Base-by-base conservation (phyloP, 1,140 invertebrate species). In the Hermetia illucens region DNA sequence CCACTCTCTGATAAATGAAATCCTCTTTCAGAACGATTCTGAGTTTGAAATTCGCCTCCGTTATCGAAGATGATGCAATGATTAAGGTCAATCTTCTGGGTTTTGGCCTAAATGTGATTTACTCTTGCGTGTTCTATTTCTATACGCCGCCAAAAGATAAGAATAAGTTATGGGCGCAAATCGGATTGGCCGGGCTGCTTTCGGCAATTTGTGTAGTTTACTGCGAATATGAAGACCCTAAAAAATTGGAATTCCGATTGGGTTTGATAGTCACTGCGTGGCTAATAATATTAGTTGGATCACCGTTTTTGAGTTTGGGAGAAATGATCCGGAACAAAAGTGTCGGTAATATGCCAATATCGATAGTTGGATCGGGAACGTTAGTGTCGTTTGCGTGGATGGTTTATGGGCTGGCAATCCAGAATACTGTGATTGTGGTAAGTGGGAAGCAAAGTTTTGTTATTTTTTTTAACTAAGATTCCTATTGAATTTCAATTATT, bases 301-400 rank as follows among this genome's bases (percentile, higher is more conserved):
- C 74, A 5, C 82, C 82, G n/a, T 56, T 86, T 1, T 60, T 77
- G 21, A 68, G 72, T 53, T 51, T 85, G 41, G 79, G 64, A 48
- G 66, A 75, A 32, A 75, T 88, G 25, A 74, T 89, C 35, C 65
- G 59, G 48, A 82, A 77, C 4, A 74, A 84, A 58, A 82, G 75
- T 56, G 81, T 80, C 0, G 79, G 77, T 36, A 71, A 73, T 30
- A 70, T 90, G 62, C 85, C 85, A 16, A 85, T 89, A 53, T 79
- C 83, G 5, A 67, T 89, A 16, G 87, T 88, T 45, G 62, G 85
- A 15, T 76, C 77, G 48, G 83, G 78, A 43, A 72, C 79, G 21
- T 44, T 88, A 8, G 82, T 88, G 8, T 70, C 75, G 20, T 71
- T 71, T 29, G 68, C 77, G 44, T 90, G 86, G 86, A 61, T 84